A percentile compares a stretch with the other conserved stretches of the same genome.
Evolutionary conservation across 2,797 vertebrate genomes (phyloP).

Genomic region (Taeniopygia guttata): DNA sequence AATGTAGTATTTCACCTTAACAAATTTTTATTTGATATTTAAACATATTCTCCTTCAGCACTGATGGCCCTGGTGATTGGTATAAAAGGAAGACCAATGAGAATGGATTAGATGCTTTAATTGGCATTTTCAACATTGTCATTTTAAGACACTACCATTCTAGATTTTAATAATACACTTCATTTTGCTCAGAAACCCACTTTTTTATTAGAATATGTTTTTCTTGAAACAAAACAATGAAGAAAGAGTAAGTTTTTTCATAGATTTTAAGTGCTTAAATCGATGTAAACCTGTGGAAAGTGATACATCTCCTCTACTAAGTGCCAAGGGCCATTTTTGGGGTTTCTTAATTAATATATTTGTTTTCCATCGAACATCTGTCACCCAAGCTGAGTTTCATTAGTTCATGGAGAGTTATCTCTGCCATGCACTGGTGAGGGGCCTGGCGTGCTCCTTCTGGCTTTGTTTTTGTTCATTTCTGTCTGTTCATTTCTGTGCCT

Average conservation of each 20-base stretch:
- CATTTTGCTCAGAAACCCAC: neutral
- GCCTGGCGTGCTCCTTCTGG: neutral
- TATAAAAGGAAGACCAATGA: neutral
- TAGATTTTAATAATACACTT: neutral
- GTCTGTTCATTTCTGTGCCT: neutral
- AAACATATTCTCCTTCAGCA: neutral
- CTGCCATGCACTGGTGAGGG: neutral
- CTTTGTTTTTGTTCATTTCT: neutral
- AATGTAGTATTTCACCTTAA: neutral
- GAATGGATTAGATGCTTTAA: neutral
- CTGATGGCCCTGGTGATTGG: neutral
- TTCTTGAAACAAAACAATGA: neutral
- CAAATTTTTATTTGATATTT: neutral
- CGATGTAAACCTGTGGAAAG: neutral
- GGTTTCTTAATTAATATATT: neutral
- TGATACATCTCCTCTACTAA: neutral
- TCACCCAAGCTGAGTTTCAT: neutral
- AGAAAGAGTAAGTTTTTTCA: neutral
- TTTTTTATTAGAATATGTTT: neutral
- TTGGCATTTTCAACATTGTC: neutral
- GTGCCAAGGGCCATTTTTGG: neutral
- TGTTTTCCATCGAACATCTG: neutral
- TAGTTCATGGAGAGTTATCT: neutral
- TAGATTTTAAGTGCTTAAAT: neutral
- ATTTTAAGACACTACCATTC: neutral